Conservation (phyloP, 2,888 invertebrate genomes). For the Escarpia spicata region DNA sequence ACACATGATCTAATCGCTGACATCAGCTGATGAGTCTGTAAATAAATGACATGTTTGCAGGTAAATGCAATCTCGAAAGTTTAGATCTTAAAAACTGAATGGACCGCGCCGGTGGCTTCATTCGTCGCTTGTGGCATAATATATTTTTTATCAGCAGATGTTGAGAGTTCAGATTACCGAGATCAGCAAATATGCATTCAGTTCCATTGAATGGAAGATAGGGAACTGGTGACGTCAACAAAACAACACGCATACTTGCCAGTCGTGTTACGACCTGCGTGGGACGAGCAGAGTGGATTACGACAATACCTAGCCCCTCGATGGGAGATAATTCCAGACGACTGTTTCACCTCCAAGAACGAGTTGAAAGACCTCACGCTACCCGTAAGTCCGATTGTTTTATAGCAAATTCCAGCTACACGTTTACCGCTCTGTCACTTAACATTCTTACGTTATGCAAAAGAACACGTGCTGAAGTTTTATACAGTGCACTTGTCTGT, state of each 20-base stretch:
- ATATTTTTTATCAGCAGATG: background rate
- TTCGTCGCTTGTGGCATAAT: background rate
- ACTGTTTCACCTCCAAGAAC: background rate
- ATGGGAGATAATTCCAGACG: background rate
- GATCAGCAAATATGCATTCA: background rate
- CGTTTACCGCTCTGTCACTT: no score
- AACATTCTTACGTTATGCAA: no score
- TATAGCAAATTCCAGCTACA: no score
- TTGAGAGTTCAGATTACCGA: background rate
- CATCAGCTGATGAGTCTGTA: background rate
- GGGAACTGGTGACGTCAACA: background rate
- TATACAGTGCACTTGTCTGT: no score
- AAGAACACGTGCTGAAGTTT: no score
- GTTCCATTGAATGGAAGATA: background rate
- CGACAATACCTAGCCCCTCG: background rate
- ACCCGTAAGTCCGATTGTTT: no score
- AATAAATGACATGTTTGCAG: background rate
- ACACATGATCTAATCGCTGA: background rate
- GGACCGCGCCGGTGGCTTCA: background rate
- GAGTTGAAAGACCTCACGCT: no score
- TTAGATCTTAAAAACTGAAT: background rate
- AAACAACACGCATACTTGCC: background rate
- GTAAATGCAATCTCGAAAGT: background rate
- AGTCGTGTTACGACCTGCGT: background rate
- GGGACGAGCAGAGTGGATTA: background rate